A percentile compares a stretch with the other conserved stretches of the same genome.
phyloP scores from a whole-genome alignment of 2,113 vertebrate genomes.

The Chaetura pelagica region DNA sequence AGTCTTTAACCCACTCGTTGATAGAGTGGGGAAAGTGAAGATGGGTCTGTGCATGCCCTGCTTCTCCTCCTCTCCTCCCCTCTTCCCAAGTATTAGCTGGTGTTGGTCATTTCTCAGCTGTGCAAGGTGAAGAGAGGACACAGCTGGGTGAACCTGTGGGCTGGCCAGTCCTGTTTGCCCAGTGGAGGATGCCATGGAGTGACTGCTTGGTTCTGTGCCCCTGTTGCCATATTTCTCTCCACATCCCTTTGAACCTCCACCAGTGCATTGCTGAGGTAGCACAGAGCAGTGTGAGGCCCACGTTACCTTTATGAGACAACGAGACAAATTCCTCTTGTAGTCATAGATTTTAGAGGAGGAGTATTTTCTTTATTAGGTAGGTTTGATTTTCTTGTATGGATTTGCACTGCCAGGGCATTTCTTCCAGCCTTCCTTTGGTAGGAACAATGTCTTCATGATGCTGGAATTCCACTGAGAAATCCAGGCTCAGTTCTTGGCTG shows the following conservation, averaged over 20 bases:
- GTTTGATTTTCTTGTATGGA: not conserved
- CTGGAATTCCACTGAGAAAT: not conserved
- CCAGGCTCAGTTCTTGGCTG: not conserved
- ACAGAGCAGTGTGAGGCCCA: fast-evolving
- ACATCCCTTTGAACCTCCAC: not conserved
- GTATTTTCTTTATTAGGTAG: not conserved
- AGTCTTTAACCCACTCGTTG: not conserved
- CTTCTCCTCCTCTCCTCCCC: not conserved
- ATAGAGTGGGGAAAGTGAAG: not conserved
- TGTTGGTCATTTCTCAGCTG: not conserved
- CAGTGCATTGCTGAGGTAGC: not conserved
- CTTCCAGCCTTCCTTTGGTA: not conserved
- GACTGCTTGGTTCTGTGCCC: not conserved
- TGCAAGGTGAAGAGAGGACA: not conserved
- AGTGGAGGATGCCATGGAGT: not conserved
- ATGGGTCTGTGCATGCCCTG: not conserved
- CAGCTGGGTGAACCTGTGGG: not conserved
- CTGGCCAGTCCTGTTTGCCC: not conserved
- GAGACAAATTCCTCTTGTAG: not conserved
- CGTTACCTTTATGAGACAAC: not conserved
- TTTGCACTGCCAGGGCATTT: not conserved
- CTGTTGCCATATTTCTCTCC: not conserved
- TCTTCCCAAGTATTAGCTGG: not conserved
- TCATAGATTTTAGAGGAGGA: not conserved
- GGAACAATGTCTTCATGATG: not conserved